Base-by-base conservation (phyloP, 2,888 invertebrate species). In the Bellardia pandia region DNA sequence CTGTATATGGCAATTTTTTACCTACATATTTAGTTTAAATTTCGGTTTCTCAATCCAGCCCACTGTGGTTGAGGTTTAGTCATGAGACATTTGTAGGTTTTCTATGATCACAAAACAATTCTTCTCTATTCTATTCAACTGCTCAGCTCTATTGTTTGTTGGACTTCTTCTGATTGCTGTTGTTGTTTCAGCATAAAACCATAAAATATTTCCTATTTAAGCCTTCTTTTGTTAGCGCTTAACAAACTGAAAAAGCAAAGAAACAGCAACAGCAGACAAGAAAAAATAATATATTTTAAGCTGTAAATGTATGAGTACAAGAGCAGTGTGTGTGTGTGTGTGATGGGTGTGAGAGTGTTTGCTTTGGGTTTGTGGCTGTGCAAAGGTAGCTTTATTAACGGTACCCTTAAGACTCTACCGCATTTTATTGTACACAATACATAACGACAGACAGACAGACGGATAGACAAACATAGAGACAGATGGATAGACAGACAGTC, bases 121-220 rank as follows among this genome's bases (percentile, higher is more conserved):
- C 37, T 68, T 48, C 8, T 81, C 58, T 30, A 2, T 66, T 66
- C 60, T 51, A 8, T 51, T 48, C 37, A 23, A 23, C 23, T 78
- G 23, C 14, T 79, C 42, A 74, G 42, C 14, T 79, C 42, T 78
- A 66, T 64, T 84, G 75, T 76, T 68, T 42, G 58, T 79, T 40
- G 2, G 30, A 58, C 45, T 60, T 56, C 8, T 76, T 48, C 58
- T 60, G 33, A 51, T 84, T 78, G 62, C 53, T 69, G 42, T n/a
- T 51, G 33, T n/a, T 66, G 48, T 71, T 48, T 66, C 53, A 76
- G 23, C 85, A 68, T 74, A 74, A 58, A 74, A 60, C 68, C 77
- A 86, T 69, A 78, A 77, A 62, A 79, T 75, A 78, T 86, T 86
- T 86, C 72, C 80, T 84, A 76, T 86, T 80, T 76, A 80, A 74